These are phyloP conservation scores for Therioaphis trifolii DNA, from an alignment of 2,888 invertebrate genomes.

Conservation along the genomic window DNA sequence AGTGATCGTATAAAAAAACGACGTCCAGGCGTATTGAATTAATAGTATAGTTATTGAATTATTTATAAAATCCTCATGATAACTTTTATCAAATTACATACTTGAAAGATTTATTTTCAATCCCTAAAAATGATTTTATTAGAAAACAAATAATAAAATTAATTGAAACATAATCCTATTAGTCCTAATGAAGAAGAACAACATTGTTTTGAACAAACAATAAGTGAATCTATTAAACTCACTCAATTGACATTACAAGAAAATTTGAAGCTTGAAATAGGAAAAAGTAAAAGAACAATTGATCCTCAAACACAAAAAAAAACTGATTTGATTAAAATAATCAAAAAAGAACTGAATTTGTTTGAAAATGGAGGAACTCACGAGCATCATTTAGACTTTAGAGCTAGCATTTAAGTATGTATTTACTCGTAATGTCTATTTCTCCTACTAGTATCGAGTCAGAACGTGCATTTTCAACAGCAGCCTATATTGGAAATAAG, in stretches of 20 bases:
- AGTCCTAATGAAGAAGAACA: not conserved
- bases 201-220: constrained; percentile 1
- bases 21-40: too few relatives aligned
- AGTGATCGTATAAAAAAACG: constrained; percentile 38
- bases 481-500: not conserved
- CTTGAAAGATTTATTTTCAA: constrained; percentile 23
- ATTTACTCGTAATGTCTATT: constrained; percentile 3
- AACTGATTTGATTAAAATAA: constrained; percentile 30
- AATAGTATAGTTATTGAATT: constrained; percentile 23
- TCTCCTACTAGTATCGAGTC: constrained; percentile 18
- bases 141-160: constrained; percentile 32
- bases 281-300: not conserved
- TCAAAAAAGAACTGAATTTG: constrained; percentile 31
- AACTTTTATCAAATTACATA: constrained; percentile 13
- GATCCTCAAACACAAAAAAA: not conserved
- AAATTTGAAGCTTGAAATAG: constrained; percentile 15
- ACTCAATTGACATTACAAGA: not conserved
- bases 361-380: constrained; percentile 25
- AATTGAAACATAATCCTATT: not conserved
- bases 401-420: constrained; percentile 24
- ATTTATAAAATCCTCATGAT: constrained; percentile 12
- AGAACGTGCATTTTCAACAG: constrained; percentile 17
- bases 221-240: not conserved
- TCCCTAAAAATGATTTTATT: constrained; percentile 29
- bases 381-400: not conserved